Evolutionary conservation across 2,113 vertebrate species (phyloP).

Genomic region (Paratilapia polleni): DNA sequence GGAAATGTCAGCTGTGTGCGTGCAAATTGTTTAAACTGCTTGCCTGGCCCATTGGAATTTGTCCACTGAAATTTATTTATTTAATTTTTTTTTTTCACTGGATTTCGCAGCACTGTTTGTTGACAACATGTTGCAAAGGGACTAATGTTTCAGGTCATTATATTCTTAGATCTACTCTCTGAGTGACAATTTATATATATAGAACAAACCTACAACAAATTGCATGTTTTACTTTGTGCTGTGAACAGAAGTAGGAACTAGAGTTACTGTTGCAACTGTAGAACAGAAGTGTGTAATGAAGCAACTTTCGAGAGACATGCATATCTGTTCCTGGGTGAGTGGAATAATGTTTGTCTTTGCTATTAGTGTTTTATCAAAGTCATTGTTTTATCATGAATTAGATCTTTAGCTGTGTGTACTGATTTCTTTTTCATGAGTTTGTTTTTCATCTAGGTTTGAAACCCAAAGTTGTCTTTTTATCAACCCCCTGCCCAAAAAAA

Average conservation of each 20-base stretch:
- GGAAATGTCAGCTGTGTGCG: neutral
- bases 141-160: neutral
- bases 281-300: constrained; percentile 22
- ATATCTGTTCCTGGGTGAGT: neutral
- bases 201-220: neutral
- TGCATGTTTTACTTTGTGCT: neutral
- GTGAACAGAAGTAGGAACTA: constrained; percentile 42
- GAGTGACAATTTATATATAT: neutral
- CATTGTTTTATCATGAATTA: neutral
- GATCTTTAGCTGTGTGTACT: neutral
- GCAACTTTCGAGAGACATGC: neutral
- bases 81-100: neutral
- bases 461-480: neutral
- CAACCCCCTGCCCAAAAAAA: too few relatives aligned
- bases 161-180: neutral
- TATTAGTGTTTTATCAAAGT: neutral
- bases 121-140: neutral
- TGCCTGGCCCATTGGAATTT: neutral
- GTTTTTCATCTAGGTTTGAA: neutral
- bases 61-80: neutral
- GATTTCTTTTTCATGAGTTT: neutral
- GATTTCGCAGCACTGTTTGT: neutral
- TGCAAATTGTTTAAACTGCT: too few relatives aligned
- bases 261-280: neutral
- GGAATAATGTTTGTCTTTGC: neutral